Evolutionary conservation across 1,140 invertebrate genomes (phyloP).

Genomic region (Caenorhabditis elegans): DNA sequence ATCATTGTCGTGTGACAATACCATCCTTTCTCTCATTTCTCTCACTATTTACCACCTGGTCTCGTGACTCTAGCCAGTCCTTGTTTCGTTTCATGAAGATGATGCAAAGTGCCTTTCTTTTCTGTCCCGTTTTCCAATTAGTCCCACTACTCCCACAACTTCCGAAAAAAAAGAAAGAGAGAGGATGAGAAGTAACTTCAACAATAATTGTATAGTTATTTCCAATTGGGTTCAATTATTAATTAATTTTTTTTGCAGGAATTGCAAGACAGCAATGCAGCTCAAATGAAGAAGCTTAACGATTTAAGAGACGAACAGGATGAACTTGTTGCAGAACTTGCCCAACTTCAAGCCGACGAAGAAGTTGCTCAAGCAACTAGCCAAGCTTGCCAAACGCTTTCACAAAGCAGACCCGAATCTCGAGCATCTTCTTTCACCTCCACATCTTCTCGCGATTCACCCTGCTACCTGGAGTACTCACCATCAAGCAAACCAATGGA

Average conservation of each 20-base stretch:
- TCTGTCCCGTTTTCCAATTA: background rate
- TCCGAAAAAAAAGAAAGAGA: background rate
- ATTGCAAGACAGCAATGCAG: background rate
- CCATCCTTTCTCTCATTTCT: background rate
- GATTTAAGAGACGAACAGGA: background rate
- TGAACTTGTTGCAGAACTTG: background rate
- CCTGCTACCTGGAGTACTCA: constrained; percentile 13
- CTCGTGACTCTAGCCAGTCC: background rate
- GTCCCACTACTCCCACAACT: background rate
- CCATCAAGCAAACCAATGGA: constrained; percentile 18
- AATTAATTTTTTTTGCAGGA: background rate
- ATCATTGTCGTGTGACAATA: constrained; percentile 29
- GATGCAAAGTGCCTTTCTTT: constrained; percentile 24
- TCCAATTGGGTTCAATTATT: background rate
- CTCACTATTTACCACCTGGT: background rate
- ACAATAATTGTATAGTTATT: background rate
- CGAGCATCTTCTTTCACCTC: constrained; percentile 3
- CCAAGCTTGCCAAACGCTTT: background rate
- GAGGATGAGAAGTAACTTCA: background rate
- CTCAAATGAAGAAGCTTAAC: background rate
- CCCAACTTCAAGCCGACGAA: constrained; percentile 14
- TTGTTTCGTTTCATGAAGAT: constrained; percentile 8
- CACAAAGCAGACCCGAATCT: constrained; percentile 1
- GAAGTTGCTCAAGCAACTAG: background rate
- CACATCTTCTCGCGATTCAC: background rate